A percentile compares a stretch with the other conserved stretches of the same genome.
These are phyloP conservation scores for Calephelis nemesis DNA, from an alignment of 1,140 invertebrate species.

Conservation along the genomic window DNA sequence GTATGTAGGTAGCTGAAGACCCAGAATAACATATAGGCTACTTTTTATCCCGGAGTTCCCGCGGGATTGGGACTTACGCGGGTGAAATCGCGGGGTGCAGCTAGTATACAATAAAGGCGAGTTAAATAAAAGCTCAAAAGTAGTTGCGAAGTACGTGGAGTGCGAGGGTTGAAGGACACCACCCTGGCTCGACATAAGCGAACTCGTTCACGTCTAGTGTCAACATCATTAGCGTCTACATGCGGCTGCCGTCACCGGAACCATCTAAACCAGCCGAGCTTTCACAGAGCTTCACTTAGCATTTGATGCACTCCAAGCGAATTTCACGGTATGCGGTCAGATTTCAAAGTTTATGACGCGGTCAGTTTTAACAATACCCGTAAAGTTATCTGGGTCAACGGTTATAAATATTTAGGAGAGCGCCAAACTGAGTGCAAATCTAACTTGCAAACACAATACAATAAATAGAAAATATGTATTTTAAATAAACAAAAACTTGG, in stretches of 20 bases:
- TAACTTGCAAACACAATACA: too few species aligned
- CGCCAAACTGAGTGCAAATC: neutral
- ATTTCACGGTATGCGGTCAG: neutral
- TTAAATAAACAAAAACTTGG: too few species aligned
- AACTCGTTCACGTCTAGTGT: slow-evolving; percentile 58
- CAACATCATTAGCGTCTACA: slow-evolving; percentile 68
- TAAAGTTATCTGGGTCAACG: slow-evolving; percentile 26
- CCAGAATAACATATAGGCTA: too few species aligned
- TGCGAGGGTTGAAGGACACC: slow-evolving; percentile 13
- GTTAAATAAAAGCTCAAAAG: too few species aligned
- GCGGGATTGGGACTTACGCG: too few species aligned
- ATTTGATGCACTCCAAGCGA: neutral
- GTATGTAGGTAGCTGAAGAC: too few species aligned
- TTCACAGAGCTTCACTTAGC: neutral
- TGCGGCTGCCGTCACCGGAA: neutral
- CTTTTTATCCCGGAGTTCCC: too few species aligned
- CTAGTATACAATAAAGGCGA: too few species aligned
- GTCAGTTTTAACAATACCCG: slow-evolving; percentile 20
- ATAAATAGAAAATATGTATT: too few species aligned
- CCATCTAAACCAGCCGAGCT: neutral
- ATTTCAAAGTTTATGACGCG: neutral
- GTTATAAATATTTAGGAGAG: slow-evolving; percentile 25
- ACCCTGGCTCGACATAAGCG: slow-evolving; percentile 7
- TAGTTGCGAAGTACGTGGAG: too few species aligned
- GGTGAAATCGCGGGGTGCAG: too few species aligned